Evolutionary conservation across 1,140 invertebrate species (phyloP).

Genomic region (Popillia japonica): DNA sequence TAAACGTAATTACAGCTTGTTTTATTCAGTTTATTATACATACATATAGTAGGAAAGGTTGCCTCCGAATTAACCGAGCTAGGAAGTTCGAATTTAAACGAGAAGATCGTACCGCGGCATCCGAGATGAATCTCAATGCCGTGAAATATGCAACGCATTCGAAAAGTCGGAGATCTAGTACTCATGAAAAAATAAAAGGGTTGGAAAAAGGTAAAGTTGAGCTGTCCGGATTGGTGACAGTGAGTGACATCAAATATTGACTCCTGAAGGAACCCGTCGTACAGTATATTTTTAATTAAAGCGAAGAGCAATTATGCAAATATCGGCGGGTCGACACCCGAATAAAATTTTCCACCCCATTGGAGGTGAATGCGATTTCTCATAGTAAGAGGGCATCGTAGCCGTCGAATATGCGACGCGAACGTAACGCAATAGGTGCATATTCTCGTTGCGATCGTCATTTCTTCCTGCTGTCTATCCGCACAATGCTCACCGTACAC

Average conservation of each 20-base stretch:
- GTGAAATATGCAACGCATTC: slow-evolving; percentile 24
- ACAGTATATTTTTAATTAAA: slow-evolving; percentile 57
- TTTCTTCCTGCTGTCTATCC: neutral
- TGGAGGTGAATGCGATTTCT: slow-evolving; percentile 54
- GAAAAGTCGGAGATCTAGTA: slow-evolving; percentile 16
- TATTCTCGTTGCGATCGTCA: slow-evolving; percentile 16
- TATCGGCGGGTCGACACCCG: slow-evolving; percentile 47
- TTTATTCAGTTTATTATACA: too few relatives aligned
- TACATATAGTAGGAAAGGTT: neutral
- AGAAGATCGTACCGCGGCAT: neutral
- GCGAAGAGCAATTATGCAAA: slow-evolving; percentile 54
- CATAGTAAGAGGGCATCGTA: slow-evolving; percentile 42
- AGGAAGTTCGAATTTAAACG: neutral
- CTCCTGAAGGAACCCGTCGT: slow-evolving; percentile 50
- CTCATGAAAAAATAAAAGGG: slow-evolving; percentile 37
- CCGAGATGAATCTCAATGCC: slow-evolving; percentile 6
- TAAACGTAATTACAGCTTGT: too few relatives aligned
- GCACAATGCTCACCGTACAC: slow-evolving; percentile 23
- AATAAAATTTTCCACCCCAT: slow-evolving; percentile 56
- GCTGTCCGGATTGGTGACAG: slow-evolving; percentile 43
- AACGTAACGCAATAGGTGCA: slow-evolving; percentile 26
- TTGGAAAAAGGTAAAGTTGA: slow-evolving; percentile 32
- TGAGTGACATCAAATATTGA: slow-evolving; percentile 50
- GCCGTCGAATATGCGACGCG: neutral
- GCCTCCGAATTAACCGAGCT: neutral